These are phyloP conservation scores for Poecilia gillii DNA, from an alignment of 2,797 vertebrate species.

Conservation along the genomic window DNA sequence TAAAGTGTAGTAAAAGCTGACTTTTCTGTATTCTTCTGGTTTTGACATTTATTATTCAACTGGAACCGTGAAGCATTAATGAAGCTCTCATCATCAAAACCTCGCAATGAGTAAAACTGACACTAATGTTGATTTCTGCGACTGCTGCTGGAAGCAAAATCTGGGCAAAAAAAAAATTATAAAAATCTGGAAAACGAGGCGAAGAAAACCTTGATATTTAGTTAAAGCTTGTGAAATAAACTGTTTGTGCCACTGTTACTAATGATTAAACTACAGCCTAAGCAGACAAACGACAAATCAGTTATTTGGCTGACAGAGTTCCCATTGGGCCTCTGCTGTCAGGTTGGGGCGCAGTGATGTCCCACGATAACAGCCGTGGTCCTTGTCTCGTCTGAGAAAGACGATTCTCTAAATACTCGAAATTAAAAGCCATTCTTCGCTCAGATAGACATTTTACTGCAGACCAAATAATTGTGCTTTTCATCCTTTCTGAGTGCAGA, in stretches of 20 bases:
- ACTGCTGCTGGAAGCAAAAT: not conserved
- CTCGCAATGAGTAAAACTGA: not conserved
- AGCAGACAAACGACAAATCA: conserved; percentile 25
- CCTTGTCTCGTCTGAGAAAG: conserved; percentile 17
- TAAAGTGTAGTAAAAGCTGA: not conserved
- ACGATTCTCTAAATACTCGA: not conserved
- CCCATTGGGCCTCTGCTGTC: conserved; percentile 20
- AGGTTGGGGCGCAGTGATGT: conserved; percentile 12
- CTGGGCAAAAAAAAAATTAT: not conserved
- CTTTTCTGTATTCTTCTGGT: not conserved
- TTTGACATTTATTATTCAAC: not conserved
- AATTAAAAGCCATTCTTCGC: not conserved
- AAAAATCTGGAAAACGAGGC: not conserved
- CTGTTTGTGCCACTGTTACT: not conserved
- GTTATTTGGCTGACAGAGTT: conserved; percentile 30
- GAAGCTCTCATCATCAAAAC: not conserved
- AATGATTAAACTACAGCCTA: not conserved
- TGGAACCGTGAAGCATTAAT: not conserved
- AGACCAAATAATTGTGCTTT: not conserved
- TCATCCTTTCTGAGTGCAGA: not conserved
- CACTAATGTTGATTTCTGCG: not conserved
- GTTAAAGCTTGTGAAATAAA: not conserved
- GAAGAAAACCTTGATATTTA: not conserved
- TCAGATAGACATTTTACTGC: not conserved
- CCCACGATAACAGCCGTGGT: conserved; percentile 23